Evolutionary conservation across 2,113 vertebrate species (phyloP).

Genomic region (Menura novaehollandiae): DNA sequence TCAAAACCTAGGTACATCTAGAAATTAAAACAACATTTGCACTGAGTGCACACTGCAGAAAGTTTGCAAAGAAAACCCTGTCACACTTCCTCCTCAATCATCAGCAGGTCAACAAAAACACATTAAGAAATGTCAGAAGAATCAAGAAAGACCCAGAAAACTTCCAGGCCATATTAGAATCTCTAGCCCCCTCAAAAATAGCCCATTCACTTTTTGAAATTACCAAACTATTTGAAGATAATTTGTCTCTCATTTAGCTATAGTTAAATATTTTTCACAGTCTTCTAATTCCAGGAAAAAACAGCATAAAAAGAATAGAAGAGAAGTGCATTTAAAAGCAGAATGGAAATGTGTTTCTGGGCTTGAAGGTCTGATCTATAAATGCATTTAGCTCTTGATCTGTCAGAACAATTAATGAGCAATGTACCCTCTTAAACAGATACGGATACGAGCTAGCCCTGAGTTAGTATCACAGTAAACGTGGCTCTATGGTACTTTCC

Average conservation of each 20-base stretch:
- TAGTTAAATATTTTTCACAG: not conserved
- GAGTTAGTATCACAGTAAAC: not conserved
- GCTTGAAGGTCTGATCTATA: not conserved
- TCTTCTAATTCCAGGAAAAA: not conserved
- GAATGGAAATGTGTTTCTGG: not conserved
- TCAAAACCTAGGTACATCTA: not conserved
- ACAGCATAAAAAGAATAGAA: not conserved
- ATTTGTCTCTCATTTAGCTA: not conserved
- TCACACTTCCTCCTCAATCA: not conserved
- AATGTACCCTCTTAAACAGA: not conserved
- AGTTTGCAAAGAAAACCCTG: not conserved
- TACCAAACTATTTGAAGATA: not conserved
- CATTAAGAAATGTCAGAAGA: not conserved
- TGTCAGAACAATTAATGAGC: not conserved
- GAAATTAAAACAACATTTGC: not conserved
- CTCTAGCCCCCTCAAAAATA: not conserved
- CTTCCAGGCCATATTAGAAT: not conserved
- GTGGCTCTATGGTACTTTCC: not conserved
- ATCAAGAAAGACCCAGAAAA: not conserved
- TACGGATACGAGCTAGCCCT: not conserved
- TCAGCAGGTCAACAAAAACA: not conserved
- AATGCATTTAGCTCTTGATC: not conserved
- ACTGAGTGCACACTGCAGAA: not conserved
- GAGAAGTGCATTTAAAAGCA: not conserved
- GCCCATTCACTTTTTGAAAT: not conserved